Conservation (phyloP, 1,140 invertebrate species). For the Plutomurus gul region DNA sequence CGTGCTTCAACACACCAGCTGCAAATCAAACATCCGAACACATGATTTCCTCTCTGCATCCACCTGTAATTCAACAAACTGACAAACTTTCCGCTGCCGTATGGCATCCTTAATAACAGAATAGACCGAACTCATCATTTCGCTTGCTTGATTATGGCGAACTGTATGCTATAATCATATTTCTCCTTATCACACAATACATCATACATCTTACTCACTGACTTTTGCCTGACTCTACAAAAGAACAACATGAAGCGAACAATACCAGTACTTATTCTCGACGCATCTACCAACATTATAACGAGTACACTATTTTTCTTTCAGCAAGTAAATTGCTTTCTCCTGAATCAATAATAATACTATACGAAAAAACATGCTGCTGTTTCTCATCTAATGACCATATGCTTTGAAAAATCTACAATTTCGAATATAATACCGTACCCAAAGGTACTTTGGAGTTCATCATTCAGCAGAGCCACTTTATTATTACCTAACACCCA, state of each 20-base stretch:
- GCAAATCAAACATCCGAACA: not conserved
- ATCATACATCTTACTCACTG: no score
- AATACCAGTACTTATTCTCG: no score
- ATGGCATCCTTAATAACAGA: not conserved
- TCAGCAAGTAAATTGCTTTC: not conserved
- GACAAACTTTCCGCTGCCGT: not conserved
- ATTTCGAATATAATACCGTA: not conserved
- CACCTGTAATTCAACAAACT: not conserved
- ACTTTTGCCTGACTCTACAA: no score
- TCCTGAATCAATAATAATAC: not conserved
- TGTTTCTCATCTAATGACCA: no score
- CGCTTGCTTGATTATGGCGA: not conserved
- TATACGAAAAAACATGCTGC: not conserved
- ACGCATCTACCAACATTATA: not conserved
- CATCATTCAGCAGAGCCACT: not conserved
- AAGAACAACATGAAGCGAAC: no score
- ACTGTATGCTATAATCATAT: not conserved
- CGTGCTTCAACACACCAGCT: not conserved
- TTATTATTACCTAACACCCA: not conserved
- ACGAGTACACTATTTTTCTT: not conserved
- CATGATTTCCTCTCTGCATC: not conserved
- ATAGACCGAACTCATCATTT: not conserved
- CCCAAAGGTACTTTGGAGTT: not conserved
- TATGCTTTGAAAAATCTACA: not conserved
- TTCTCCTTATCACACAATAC: no score